phyloP scores from a whole-genome alignment of 2,888 invertebrate genomes.

The Polietes domitor region DNA sequence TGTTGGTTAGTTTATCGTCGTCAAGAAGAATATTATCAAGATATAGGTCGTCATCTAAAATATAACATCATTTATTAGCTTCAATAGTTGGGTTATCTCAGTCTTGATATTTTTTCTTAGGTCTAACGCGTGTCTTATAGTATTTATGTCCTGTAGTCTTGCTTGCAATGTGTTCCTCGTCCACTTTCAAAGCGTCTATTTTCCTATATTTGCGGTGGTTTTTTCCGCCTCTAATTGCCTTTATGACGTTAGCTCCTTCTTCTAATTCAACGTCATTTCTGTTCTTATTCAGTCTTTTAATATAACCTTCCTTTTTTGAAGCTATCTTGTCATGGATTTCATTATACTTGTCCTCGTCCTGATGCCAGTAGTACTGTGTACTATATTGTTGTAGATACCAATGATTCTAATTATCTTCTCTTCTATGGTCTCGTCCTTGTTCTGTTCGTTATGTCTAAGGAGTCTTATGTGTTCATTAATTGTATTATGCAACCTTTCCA shows the following conservation, averaged over 20 bases:
- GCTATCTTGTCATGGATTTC: slow-evolving; percentile 53
- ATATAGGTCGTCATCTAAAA: slow-evolving; percentile 25
- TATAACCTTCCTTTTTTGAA: slow-evolving; percentile 58
- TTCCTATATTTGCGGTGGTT: slow-evolving; percentile 66
- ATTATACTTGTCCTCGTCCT: slow-evolving; percentile 56
- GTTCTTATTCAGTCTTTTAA: slow-evolving; percentile 51
- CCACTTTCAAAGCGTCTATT: slow-evolving; percentile 59
- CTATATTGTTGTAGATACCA: slow-evolving; percentile 66
- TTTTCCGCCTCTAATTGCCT: slow-evolving; percentile 58
- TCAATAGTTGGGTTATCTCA: too few species aligned
- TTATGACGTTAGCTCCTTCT: slow-evolving; percentile 52
- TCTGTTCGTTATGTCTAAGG: slow-evolving; percentile 61
- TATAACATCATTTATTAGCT: slow-evolving; percentile 67
- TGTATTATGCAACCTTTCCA: slow-evolving; percentile 66
- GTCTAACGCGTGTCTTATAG: too few species aligned
- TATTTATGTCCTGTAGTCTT: slow-evolving; percentile 41
- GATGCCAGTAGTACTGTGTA: slow-evolving; percentile 55
- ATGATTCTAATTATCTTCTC: slow-evolving; percentile 68
- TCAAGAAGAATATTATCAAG: slow-evolving; percentile 29
- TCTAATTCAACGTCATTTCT: slow-evolving; percentile 49
- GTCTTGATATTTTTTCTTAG: too few species aligned
- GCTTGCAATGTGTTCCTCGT: slow-evolving; percentile 58
- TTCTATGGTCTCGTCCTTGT: slow-evolving; percentile 63
- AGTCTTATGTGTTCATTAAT: too few species aligned
- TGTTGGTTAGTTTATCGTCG: slow-evolving; percentile 48